Percentiles rank a stretch among this genome's conserved stretches.
Evolutionary conservation across 2,113 vertebrate genomes (phyloP).

Genomic region (Poeciliopsis prolifica): DNA sequence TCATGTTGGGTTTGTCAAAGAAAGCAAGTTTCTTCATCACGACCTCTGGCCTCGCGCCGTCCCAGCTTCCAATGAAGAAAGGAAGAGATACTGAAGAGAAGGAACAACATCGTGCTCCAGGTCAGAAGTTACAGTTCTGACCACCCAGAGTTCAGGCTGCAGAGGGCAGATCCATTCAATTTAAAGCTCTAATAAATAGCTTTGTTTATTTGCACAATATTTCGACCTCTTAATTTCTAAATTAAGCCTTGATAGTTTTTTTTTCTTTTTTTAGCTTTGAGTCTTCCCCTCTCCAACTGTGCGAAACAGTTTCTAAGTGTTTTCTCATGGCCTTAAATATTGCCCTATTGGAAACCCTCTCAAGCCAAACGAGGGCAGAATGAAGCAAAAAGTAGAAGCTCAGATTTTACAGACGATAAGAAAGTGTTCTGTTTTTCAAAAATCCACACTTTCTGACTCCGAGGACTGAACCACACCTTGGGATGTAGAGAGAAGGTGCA

Average conservation of each 20-base stretch:
- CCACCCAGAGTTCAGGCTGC: conserved; percentile 18
- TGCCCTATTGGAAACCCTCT: conserved; percentile 38
- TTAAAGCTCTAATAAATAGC: conserved; percentile 42
- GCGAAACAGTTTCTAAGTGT: conserved; percentile 56
- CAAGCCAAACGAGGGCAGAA: conserved; percentile 23
- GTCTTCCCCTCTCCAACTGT: conserved; percentile 53
- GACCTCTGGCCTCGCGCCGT: conserved; percentile 34
- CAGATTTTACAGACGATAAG: conserved; percentile 51
- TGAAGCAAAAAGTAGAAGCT: conserved; percentile 36
- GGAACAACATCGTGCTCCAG: conserved; percentile 9
- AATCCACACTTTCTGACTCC: conserved; percentile 31
- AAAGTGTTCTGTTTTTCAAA: conserved; percentile 17
- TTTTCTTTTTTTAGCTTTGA: conserved; percentile 56
- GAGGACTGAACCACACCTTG: conserved; percentile 27
- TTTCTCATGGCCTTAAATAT: conserved; percentile 69
- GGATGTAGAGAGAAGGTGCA: neutral
- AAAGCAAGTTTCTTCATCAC: conserved; percentile 46
- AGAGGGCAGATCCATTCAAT: conserved; percentile 29
- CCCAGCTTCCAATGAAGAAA: conserved; percentile 44
- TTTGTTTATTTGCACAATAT: conserved; percentile 46
- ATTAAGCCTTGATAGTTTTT: conserved; percentile 39
- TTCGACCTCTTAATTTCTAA: conserved; percentile 49
- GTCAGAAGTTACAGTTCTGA: conserved; percentile 18
- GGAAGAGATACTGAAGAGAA: conserved; percentile 44
- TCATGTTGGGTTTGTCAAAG: conserved; percentile 42